Conservation (phyloP, 2,797 vertebrate genomes). For the Trachurus trachurus region DNA sequence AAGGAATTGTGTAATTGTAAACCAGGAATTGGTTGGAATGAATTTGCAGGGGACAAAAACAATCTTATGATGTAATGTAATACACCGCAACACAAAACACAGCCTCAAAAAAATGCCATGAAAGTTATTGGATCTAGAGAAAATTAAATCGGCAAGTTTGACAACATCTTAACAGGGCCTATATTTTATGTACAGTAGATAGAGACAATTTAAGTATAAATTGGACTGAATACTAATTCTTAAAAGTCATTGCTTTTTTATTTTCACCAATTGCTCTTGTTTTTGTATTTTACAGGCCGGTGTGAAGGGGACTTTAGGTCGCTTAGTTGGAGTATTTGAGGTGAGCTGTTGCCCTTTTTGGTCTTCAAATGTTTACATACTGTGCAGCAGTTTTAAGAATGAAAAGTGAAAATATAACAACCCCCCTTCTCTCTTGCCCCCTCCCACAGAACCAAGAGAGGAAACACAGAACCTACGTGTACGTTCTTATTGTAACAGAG, state of each 20-base stretch:
- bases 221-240: background rate
- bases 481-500: slow-evolving; percentile 97
- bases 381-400: slow-evolving; percentile 12
- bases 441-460: slow-evolving; percentile 93
- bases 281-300: slow-evolving; percentile 89
- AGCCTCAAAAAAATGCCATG: background rate
- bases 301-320: slow-evolving; percentile 98
- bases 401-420: background rate
- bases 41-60: slow-evolving; percentile 38
- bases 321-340: slow-evolving; percentile 98
- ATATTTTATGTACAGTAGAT: too few relatives aligned
- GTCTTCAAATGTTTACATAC: slow-evolving; percentile 11
- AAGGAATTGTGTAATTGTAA: background rate
- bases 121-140: background rate
- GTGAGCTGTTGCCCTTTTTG: slow-evolving; percentile 81
- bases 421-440: too few relatives aligned
- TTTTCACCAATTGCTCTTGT: background rate
- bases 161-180: background rate
- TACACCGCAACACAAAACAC: slow-evolving; percentile 32
- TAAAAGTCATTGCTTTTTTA: slow-evolving; percentile 4
- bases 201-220: too few relatives aligned
- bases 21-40: background rate
- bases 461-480: slow-evolving; percentile 98
- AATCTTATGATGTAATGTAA: slow-evolving; percentile 44
- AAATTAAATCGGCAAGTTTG: slow-evolving; percentile 27